These are phyloP conservation scores for Ichneumon xanthorius DNA, from an alignment of 2,888 invertebrate species.

Conservation along the genomic window DNA sequence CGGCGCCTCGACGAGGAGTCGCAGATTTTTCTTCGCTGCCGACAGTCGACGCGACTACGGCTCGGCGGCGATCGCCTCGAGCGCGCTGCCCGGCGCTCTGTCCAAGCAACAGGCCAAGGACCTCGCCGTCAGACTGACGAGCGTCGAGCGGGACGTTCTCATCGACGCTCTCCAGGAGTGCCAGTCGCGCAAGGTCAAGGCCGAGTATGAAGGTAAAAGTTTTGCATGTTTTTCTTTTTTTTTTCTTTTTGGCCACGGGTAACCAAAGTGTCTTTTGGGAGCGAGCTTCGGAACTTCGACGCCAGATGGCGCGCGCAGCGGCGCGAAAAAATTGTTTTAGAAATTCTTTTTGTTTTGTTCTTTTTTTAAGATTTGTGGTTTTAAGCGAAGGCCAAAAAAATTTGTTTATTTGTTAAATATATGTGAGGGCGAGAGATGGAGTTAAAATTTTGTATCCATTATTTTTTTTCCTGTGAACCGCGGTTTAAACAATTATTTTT, in stretches of 20 bases:
- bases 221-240: conserved; percentile 55
- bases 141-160: conserved; percentile 90
- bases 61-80: conserved; percentile 70
- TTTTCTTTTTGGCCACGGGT: neutral
- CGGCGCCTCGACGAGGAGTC: neutral
- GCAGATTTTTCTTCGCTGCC: conserved; percentile 15
- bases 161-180: conserved; percentile 90
- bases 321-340: no score
- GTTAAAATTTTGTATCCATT: no score
- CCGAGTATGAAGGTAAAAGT: conserved; percentile 88
- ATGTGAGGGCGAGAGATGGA: no score
- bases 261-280: neutral
- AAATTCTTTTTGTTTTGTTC: no score
- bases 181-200: conserved; percentile 91
- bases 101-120: conserved; percentile 91
- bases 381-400: no score
- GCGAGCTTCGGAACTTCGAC: neutral
- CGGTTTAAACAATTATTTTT: no score
- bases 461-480: no score
- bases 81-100: conserved; percentile 81
- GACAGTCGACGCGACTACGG: conserved; percentile 56
- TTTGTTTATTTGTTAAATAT: no score
- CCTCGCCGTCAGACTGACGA: conserved; percentile 89
- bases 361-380: no score
- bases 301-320: no score